phyloP scores from a whole-genome alignment of 2,888 invertebrate species.

The Drosophila sordidula region DNA sequence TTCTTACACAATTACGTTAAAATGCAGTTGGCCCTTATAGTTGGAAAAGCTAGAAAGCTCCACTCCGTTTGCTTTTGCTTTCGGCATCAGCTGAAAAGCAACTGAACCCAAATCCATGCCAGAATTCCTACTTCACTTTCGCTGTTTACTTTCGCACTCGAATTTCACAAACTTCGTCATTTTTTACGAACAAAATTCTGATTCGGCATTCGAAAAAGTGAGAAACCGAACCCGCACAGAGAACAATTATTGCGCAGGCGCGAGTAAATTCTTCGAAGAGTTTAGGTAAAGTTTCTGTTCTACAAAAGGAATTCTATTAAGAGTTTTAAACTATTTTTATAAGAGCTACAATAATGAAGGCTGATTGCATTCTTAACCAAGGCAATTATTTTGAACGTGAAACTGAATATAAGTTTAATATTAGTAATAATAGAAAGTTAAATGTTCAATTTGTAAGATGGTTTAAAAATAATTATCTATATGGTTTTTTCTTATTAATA shows the following conservation, averaged over 20 bases:
- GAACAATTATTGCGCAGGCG: conserved; percentile 33
- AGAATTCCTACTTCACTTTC: conserved; percentile 34
- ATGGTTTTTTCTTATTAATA: too few species aligned
- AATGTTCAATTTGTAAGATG: too few species aligned
- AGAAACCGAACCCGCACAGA: conserved; percentile 6
- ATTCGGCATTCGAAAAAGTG: conserved; percentile 19
- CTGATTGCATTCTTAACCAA: background rate
- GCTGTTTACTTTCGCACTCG: conserved; percentile 53
- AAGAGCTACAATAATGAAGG: conserved; percentile 28
- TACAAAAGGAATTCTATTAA: background rate
- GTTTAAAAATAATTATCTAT: too few species aligned
- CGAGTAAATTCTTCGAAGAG: conserved; percentile 27
- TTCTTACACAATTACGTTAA: conserved; percentile 27
- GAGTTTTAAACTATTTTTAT: conserved; percentile 27
- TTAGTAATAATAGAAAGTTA: too few species aligned
- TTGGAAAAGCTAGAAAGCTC: background rate
- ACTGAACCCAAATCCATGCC: conserved; percentile 40
- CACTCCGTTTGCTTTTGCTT: conserved; percentile 49
- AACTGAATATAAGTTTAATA: background rate
- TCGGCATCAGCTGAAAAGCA: conserved; percentile 65
- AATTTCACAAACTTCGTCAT: conserved; percentile 19
- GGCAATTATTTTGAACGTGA: too few species aligned
- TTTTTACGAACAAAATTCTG: conserved; percentile 22
- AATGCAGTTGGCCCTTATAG: background rate
- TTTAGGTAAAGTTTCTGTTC: conserved; percentile 7